Evolutionary conservation across 2,888 invertebrate genomes (phyloP).

Genomic region (Parelbella ahira): DNA sequence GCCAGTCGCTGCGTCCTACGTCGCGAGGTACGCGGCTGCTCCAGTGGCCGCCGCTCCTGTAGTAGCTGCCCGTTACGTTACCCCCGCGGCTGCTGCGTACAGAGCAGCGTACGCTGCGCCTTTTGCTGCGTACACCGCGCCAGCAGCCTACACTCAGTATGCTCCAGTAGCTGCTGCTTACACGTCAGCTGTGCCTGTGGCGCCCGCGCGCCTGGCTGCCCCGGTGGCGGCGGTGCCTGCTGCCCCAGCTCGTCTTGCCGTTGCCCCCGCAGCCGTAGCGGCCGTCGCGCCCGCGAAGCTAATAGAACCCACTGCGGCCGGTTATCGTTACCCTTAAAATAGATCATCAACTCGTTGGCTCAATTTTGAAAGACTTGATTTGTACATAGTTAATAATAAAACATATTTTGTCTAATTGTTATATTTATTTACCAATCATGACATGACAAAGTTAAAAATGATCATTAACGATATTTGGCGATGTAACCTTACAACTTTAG

Average conservation of each 20-base stretch:
- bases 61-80: slow-evolving; percentile 31
- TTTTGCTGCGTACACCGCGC: slow-evolving; percentile 30
- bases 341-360: slow-evolving; percentile 42
- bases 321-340: slow-evolving; percentile 65
- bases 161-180: slow-evolving; percentile 34
- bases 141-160: slow-evolving; percentile 31
- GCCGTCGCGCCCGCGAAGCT: slow-evolving; percentile 83
- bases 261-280: slow-evolving; percentile 65
- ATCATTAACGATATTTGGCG: too few relatives aligned
- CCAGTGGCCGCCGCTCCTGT: slow-evolving; percentile 31
- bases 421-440: too few relatives aligned
- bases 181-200: slow-evolving; percentile 31
- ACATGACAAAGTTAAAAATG: too few relatives aligned
- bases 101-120: slow-evolving; percentile 37
- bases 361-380: slow-evolving; percentile 58
- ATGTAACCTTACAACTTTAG: too few relatives aligned
- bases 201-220: slow-evolving; percentile 52
- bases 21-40: slow-evolving; percentile 37
- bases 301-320: slow-evolving; percentile 71
- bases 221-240: slow-evolving; percentile 32
- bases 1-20: slow-evolving; percentile 29
- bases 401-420: slow-evolving; percentile 21
- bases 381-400: slow-evolving; percentile 51
- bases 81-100: slow-evolving; percentile 27
- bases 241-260: slow-evolving; percentile 40